Evolutionary conservation across 2,888 invertebrate genomes (phyloP).

Genomic region (Icerya purchasi): DNA sequence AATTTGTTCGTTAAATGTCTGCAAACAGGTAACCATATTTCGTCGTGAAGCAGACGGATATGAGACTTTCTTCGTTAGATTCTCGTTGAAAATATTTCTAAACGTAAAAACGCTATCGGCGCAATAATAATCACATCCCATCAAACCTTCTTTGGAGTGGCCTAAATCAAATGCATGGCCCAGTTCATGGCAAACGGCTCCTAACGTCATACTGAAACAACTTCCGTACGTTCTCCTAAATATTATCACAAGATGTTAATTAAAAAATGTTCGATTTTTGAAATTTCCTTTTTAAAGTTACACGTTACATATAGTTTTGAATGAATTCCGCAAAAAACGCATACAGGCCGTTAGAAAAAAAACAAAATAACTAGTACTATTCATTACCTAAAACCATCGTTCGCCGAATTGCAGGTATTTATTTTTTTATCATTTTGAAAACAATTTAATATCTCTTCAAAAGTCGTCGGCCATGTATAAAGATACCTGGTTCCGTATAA

Average conservation of each 20-base stretch:
- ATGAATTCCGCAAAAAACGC: too few species aligned
- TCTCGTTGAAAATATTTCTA: slow-evolving; percentile 12
- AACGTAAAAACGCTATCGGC: slow-evolving; percentile 45
- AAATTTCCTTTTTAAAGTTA: too few species aligned
- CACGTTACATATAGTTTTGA: too few species aligned
- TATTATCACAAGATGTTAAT: background rate
- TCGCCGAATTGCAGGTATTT: slow-evolving; percentile 52
- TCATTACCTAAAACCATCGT: slow-evolving; percentile 60
- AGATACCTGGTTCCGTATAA: slow-evolving; percentile 75
- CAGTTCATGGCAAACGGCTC: slow-evolving; percentile 78
- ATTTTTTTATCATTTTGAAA: slow-evolving; percentile 40
- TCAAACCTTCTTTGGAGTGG: slow-evolving; percentile 73
- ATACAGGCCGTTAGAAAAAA: slow-evolving; percentile 1
- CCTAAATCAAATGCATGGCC: slow-evolving; percentile 87
- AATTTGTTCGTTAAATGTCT: background rate
- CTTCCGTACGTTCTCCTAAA: slow-evolving; percentile 43
- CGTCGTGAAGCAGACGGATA: background rate
- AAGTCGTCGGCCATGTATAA: slow-evolving; percentile 63
- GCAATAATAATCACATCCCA: slow-evolving; percentile 77
- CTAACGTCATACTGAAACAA: slow-evolving; percentile 74
- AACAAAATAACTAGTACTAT: slow-evolving; percentile 5
- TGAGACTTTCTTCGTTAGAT: slow-evolving; percentile 5
- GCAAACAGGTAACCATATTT: background rate
- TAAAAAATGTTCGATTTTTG: background rate
- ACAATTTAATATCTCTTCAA: slow-evolving; percentile 42